Base-by-base conservation (phyloP, 2,113 vertebrate species). In the Lampris megalopsis region DNA sequence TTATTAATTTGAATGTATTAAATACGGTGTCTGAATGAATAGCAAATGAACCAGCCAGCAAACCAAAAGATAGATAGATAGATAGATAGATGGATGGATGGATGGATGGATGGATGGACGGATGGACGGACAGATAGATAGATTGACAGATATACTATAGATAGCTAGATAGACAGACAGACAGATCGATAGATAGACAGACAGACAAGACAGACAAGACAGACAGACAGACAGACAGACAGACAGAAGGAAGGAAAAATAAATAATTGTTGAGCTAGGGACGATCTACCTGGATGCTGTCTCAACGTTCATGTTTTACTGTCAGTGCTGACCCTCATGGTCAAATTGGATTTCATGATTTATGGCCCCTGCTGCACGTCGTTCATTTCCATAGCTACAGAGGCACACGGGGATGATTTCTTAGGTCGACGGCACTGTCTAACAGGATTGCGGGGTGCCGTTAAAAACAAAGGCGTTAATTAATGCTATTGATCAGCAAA, bases 401-500 rank as follows among this genome's bases (percentile, higher is more conserved):
- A 85, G 88, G 89, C 78, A 54, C 72, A 61, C 52, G 63, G 52
- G 53, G 81, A 86, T 88, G 90, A 86, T 92, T 93, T 92, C 90
- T 91, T 87, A 91, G 92, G 89, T 89, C 40, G 87, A 79, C 83
- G 47, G 71, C 63, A 63, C 79, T 80, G 85, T 90, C 88, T 88
- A 88, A 92, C 81, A 78, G 89, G 88, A 93, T 93, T 84, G 89
- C 48, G 70, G 89, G 92, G 88, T 87, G 91, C 91, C 79, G 90
- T 92, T 93, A 92, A 94, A 24, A 94, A 93, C 70, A 75, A 86
- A 94, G 91, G 92, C 81, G 91, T 94, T 95, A 94, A 95, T 95
- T 94, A 95, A 94, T 91, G 86, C 91, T 91, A 94, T 95, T 86
- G 94, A 95, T 94, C 87, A 82, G 89, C 84, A 86, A 90, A 91